Evolutionary conservation across 2,888 invertebrate species (phyloP), one percentile per base, ranked within the genome.

Genomic region (Acronicta leporina): DNA sequence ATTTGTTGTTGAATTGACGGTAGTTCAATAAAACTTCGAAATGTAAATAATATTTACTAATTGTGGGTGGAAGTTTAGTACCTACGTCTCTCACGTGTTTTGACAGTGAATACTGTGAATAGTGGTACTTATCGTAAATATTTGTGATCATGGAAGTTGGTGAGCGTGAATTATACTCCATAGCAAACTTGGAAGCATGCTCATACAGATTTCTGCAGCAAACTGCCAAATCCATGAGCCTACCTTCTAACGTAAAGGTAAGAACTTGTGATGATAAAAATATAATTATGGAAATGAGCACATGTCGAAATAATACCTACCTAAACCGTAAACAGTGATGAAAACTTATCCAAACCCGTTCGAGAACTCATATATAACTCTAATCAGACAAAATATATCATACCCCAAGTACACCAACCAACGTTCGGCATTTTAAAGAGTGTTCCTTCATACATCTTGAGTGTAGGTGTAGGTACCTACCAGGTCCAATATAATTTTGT

Each of bases 171-270:
- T 74, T 73, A 48, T 81, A 66, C 64, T 75, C 77, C 11, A 51
- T 62, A 47, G 66, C 61, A 16, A 74, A 72, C 27, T 75, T 92
- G 30, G 75, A 89, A 76, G 57, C 66, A 27, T 81, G 79, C 53
- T 73, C 85, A 0, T 94, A 94, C 63, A 85, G 92, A 61, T 68
- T 80, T 70, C 74, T 94, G 52, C 94, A 94, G 67, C 81, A 88
- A 61, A 63, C 87, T 30, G 90, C 93, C 0, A 94, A 94, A 65
- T 73, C 83, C 13, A 68, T 92, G 77, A 20, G 59, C 4, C 73
- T 94, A 49, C 94, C 94, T 8, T 91, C 88, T 4, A 94, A 92
- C 73, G 88, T 91, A 14, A 94, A 94, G 84, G 92, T 86, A 80
- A 81, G 78, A 66, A 43, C 13, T 35, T 35, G 13, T 35, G 30